phyloP scores from a whole-genome alignment of 2,113 vertebrate species.

The Vanacampus margaritifer region DNA sequence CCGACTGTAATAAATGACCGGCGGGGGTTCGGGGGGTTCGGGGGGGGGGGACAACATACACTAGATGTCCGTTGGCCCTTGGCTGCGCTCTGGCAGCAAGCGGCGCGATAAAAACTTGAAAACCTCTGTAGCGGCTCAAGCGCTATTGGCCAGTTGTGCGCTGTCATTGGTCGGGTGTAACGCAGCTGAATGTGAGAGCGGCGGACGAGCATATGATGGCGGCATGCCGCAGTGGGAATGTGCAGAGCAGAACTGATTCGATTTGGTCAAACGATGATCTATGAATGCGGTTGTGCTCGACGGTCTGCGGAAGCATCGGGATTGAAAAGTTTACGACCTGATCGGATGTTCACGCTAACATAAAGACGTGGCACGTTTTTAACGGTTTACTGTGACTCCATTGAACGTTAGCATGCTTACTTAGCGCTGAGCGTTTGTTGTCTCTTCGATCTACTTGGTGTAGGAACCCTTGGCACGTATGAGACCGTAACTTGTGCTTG shows the following conservation, averaged over 20 bases:
- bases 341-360: neutral
- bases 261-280: neutral
- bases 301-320: neutral
- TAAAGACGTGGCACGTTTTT: neutral
- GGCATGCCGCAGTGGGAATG: neutral
- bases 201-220: slow-evolving; percentile 16
- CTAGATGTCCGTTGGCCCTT: slow-evolving; percentile 24
- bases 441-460: neutral
- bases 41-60: slow-evolving; percentile 10
- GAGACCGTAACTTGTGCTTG: neutral
- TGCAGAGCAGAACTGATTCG: slow-evolving; percentile 9
- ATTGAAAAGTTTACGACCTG: neutral
- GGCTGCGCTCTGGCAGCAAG: slow-evolving; percentile 15
- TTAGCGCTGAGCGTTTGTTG: no score
- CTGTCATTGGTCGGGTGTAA: slow-evolving; percentile 45
- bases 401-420: no score
- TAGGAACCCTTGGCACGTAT: neutral
- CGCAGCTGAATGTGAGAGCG: slow-evolving; percentile 10
- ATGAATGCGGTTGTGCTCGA: neutral
- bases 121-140: slow-evolving; percentile 36
- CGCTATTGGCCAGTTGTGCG: slow-evolving; percentile 14
- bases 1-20: slow-evolving; percentile 66
- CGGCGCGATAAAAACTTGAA: slow-evolving; percentile 45
- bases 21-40: no score
- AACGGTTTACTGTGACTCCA: neutral